A percentile compares a stretch with the other conserved stretches of the same genome.
Evolutionary conservation across 2,797 vertebrate species (phyloP).

Genomic region (Acanthurus tractus): DNA sequence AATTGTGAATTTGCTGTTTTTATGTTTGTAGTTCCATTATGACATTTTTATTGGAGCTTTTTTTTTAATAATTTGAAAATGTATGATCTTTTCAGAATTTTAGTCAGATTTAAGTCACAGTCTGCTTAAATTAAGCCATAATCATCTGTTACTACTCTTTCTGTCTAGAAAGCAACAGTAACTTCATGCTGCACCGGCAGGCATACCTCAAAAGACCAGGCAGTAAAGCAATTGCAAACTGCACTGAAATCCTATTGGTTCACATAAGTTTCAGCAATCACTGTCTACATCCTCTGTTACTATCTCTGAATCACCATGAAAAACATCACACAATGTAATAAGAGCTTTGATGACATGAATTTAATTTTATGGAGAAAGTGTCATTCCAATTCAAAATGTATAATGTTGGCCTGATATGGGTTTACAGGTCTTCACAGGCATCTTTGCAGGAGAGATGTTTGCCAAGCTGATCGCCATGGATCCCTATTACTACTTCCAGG

Average conservation of each 20-base stretch:
- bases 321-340: background rate
- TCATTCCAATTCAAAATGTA: background rate
- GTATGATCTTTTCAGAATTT: background rate
- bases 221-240: constrained; percentile 1
- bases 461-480: constrained; percentile 98
- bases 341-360: background rate
- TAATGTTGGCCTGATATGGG: background rate
- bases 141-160: background rate
- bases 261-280: background rate
- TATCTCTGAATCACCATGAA: background rate
- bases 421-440: constrained; percentile 96
- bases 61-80: background rate
- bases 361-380: background rate
- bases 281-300: background rate
- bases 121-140: background rate
- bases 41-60: background rate
- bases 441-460: constrained; percentile 99
- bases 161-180: background rate
- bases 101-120: background rate
- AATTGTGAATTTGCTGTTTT: background rate
- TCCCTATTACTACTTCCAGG: constrained; percentile 99
- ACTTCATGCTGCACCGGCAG: background rate
- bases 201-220: background rate
- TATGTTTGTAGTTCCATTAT: background rate
- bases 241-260: background rate